Evolutionary conservation across 2,797 vertebrate genomes (phyloP).

Genomic region (Sitta carolinensis): DNA sequence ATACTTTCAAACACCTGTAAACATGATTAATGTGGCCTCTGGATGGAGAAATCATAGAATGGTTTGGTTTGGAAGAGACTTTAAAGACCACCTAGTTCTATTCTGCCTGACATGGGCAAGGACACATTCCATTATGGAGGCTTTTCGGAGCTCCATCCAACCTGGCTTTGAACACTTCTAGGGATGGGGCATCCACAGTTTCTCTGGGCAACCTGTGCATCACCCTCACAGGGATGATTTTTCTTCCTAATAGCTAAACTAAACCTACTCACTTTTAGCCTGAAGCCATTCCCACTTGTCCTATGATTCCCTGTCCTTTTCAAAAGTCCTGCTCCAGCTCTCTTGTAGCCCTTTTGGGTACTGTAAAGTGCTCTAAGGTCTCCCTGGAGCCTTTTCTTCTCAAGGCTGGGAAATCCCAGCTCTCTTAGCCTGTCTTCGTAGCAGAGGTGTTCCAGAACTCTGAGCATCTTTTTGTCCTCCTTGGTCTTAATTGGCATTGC

Average conservation of each 20-base stretch:
- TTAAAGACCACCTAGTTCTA: neutral
- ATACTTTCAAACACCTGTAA: neutral
- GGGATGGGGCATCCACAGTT: neutral
- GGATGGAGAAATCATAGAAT: neutral
- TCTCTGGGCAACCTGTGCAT: neutral
- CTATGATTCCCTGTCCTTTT: neutral
- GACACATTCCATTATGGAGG: neutral
- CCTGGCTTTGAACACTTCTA: neutral
- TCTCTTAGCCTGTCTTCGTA: neutral
- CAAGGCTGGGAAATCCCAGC: neutral
- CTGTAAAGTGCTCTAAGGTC: neutral
- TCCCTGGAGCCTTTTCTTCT: neutral
- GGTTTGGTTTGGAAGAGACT: neutral
- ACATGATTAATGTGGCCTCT: neutral
- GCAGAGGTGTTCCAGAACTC: neutral
- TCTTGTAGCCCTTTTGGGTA: neutral
- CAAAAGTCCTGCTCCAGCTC: neutral
- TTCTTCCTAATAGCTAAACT: neutral
- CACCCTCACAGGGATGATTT: neutral
- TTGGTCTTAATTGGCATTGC: neutral
- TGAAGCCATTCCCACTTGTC: neutral
- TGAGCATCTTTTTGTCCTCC: neutral
- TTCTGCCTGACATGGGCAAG: fast-evolving
- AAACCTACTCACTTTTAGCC: neutral
- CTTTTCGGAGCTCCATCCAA: neutral